phyloP scores from a whole-genome alignment of 2,797 vertebrate genomes.

The Poeciliopsis turneri region DNA sequence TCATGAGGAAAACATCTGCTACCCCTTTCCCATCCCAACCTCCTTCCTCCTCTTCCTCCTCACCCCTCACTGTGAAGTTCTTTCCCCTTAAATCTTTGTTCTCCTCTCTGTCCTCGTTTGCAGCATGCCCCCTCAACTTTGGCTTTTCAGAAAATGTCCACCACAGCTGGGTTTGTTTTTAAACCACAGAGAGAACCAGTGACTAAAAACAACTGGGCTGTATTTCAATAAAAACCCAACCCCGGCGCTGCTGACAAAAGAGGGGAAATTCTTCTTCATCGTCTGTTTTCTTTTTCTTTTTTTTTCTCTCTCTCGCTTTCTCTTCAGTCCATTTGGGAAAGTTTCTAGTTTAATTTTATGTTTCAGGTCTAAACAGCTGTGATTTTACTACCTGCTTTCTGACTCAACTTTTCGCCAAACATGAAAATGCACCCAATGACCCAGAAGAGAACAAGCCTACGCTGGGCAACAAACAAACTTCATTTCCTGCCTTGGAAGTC shows the following conservation, averaged over 20 bases:
- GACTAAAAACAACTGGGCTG: slow-evolving; percentile 22
- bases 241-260: slow-evolving; percentile 41
- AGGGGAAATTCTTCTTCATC: neutral
- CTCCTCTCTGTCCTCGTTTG: slow-evolving; percentile 10
- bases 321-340: slow-evolving; percentile 1
- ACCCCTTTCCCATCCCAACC: slow-evolving; percentile 21
- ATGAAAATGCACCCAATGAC: slow-evolving; percentile 1
- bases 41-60: slow-evolving; percentile 23
- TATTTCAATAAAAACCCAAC: slow-evolving; percentile 38
- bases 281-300: no score
- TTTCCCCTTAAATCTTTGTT: slow-evolving; percentile 16
- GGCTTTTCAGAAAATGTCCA: slow-evolving; percentile 28
- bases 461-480: neutral
- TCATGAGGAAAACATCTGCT: slow-evolving; percentile 70
- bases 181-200: neutral
- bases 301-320: no score
- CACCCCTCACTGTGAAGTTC: slow-evolving; percentile 26
- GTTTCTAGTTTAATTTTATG: slow-evolving; percentile 28
- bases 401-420: slow-evolving; percentile 43
- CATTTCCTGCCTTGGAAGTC: neutral
- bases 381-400: slow-evolving; percentile 36
- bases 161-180: slow-evolving; percentile 60
- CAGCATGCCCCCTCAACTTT: slow-evolving; percentile 26
- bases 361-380: neutral
- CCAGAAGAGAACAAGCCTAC: neutral